Percentiles rank a stretch among this genome's conserved stretches.
These are phyloP conservation scores for Propsilocerus akamusi DNA, from an alignment of 1,140 invertebrate genomes.

Conservation along the genomic window DNA sequence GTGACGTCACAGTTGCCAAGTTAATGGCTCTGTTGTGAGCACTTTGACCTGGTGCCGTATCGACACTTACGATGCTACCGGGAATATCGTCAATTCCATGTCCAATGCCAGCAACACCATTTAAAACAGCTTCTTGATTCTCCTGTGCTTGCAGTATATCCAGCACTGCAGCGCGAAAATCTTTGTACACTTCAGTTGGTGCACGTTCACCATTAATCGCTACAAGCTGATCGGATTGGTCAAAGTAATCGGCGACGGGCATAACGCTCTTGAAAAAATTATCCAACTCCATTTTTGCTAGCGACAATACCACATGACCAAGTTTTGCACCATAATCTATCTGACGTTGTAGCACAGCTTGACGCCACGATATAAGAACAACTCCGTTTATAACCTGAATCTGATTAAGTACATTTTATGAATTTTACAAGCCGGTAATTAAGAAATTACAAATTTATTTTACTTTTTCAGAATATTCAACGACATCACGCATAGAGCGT, in stretches of 20 bases:
- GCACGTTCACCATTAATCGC: conserved; percentile 67
- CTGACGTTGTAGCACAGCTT: conserved; percentile 65
- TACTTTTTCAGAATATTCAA: conserved; percentile 80
- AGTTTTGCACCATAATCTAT: conserved; percentile 77
- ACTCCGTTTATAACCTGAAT: conserved; percentile 74
- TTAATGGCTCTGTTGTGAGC: conserved; percentile 16
- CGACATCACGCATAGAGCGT: conserved; percentile 74
- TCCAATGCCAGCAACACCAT: conserved; percentile 30
- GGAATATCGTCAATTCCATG: conserved; percentile 33
- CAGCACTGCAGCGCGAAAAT: conserved; percentile 53
- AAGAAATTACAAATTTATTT: not conserved
- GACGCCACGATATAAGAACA: conserved; percentile 66
- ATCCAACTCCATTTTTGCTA: conserved; percentile 68
- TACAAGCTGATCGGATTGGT: conserved; percentile 46
- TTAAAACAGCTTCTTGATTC: conserved; percentile 36
- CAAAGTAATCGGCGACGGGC: conserved; percentile 76
- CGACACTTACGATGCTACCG: conserved; percentile 33
- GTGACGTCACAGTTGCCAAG: conserved; percentile 9
- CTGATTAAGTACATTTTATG: conserved; percentile 27
- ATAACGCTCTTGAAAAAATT: conserved; percentile 80
- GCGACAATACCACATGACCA: conserved; percentile 65
- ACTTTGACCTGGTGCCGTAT: conserved; percentile 29
- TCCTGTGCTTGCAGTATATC: conserved; percentile 45
- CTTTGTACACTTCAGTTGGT: conserved; percentile 60
- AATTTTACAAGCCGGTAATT: conserved; percentile 1